These are phyloP conservation scores for Olivierus martensii DNA, from an alignment of 1,140 invertebrate species.

Conservation along the genomic window DNA sequence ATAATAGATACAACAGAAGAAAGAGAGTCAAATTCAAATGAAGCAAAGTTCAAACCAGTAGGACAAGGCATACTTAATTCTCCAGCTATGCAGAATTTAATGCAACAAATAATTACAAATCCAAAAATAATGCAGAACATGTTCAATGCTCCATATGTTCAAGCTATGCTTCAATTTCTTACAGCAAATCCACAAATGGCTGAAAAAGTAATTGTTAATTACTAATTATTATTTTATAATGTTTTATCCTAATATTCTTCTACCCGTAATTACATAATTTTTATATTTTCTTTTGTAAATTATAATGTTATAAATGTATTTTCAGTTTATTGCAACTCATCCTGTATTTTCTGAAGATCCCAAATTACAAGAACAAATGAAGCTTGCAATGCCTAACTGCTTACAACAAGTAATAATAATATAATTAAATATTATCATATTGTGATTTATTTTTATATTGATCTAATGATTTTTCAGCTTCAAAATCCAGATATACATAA, in stretches of 20 bases:
- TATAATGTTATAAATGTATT: too few relatives aligned
- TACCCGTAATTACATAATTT: too few relatives aligned
- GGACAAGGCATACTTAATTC: too few relatives aligned
- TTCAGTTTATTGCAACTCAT: background rate
- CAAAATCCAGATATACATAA: slow-evolving; percentile 86
- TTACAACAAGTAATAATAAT: background rate
- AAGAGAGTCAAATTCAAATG: too few relatives aligned
- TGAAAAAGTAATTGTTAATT: background rate
- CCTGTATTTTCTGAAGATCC: background rate
- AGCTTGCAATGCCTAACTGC: background rate
- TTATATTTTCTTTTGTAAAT: too few relatives aligned
- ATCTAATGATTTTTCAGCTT: slow-evolving; percentile 42
- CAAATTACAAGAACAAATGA: background rate
- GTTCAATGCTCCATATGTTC: slow-evolving; percentile 27
- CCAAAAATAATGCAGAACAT: background rate
- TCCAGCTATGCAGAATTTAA: too few relatives aligned
- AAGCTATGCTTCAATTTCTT: background rate
- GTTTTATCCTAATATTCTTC: too few relatives aligned
- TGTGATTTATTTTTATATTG: too few relatives aligned
- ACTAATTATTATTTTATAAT: too few relatives aligned
- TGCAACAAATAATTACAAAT: background rate
- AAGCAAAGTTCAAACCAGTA: too few relatives aligned
- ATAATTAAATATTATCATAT: too few relatives aligned
- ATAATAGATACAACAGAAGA: too few relatives aligned
- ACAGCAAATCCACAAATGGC: background rate